Conservation (phyloP, 2,888 invertebrate genomes). For the Parochlus steinenii region DNA sequence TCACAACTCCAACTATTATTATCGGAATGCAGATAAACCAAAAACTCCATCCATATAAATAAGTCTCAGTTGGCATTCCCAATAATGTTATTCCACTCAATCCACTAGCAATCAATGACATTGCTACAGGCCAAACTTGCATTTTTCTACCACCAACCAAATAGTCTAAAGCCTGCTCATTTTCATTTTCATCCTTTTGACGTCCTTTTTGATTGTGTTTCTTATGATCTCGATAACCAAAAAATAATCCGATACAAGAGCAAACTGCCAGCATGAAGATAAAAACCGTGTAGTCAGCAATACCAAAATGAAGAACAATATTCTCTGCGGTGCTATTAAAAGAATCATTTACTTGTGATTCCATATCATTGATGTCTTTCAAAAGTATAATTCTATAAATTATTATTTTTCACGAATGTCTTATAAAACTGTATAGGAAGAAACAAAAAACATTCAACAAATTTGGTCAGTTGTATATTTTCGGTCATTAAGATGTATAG, state of each 20-base stretch:
- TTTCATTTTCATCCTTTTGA: too few relatives aligned
- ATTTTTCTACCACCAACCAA: slow-evolving; percentile 70
- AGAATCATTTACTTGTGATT: too few relatives aligned
- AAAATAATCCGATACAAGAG: slow-evolving; percentile 54
- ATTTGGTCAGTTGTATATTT: too few relatives aligned
- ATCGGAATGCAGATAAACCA: slow-evolving; percentile 2
- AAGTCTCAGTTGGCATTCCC: slow-evolving; percentile 7
- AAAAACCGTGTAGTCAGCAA: slow-evolving; percentile 55
- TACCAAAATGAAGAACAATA: slow-evolving; percentile 42
- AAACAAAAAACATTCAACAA: too few relatives aligned
- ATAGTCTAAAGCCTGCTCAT: slow-evolving; percentile 54
- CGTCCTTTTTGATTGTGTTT: slow-evolving; percentile 17
- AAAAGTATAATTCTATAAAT: too few relatives aligned
- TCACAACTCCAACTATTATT: neutral
- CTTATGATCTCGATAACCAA: slow-evolving; percentile 33
- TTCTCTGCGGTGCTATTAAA: too few relatives aligned
- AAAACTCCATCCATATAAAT: slow-evolving; percentile 7
- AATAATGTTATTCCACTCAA: slow-evolving; percentile 6
- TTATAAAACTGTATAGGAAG: too few relatives aligned
- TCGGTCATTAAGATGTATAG: too few relatives aligned
- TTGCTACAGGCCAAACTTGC: slow-evolving; percentile 64
- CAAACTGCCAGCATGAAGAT: slow-evolving; percentile 49
- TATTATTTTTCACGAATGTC: too few relatives aligned
- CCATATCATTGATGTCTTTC: too few relatives aligned
- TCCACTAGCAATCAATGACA: slow-evolving; percentile 58